Conservation (phyloP, 2,888 invertebrate species). For the Scrobipalpa atriplicella region DNA sequence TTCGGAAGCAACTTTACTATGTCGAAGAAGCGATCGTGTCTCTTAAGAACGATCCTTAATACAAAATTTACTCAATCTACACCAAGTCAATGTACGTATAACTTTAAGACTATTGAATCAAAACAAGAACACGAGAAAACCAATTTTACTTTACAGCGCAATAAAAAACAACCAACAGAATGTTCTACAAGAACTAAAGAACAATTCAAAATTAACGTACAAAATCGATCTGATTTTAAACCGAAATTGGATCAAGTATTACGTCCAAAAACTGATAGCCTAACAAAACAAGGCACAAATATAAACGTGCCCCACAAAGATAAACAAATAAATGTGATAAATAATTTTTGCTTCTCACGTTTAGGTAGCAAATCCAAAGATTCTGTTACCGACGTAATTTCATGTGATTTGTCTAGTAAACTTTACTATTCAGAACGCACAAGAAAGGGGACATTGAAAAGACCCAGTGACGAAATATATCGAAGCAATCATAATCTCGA, state of each 20-base stretch:
- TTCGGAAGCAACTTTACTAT: neutral
- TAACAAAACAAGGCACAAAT: neutral
- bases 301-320: neutral
- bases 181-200: neutral
- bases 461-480: neutral
- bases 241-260: neutral
- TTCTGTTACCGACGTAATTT: neutral
- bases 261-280: neutral
- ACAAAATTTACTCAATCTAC: constrained; percentile 16
- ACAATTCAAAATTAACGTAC: neutral
- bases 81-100: constrained; percentile 10
- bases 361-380: neutral
- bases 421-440: neutral
- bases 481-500: neutral
- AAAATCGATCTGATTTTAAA: neutral
- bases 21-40: neutral
- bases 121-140: neutral
- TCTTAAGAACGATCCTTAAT: neutral
- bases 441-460: neutral
- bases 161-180: neutral
- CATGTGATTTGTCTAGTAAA: constrained; percentile 2
- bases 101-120: neutral
- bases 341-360: neutral
- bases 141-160: neutral
- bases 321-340: neutral